phyloP scores from a whole-genome alignment of 2,797 vertebrate species.

The Onychomys leucogaster region DNA sequence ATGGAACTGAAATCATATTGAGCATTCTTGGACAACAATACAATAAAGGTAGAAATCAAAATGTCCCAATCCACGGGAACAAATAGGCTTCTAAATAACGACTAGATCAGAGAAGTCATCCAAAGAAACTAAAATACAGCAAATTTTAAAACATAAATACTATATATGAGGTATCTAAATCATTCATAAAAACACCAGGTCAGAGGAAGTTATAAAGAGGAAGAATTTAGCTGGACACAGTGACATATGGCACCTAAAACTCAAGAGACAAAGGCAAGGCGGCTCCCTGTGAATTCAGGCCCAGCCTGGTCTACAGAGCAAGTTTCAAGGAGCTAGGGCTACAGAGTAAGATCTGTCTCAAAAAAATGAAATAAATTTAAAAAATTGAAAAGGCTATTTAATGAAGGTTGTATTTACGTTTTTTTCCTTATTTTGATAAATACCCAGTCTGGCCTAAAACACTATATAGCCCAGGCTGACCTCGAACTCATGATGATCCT shows the following conservation, averaged over 20 bases:
- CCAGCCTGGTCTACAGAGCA: not conserved
- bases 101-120: not conserved
- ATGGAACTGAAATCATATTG: not conserved
- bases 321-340: not conserved
- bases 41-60: constrained; percentile 20
- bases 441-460: not conserved
- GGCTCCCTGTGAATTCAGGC: not conserved
- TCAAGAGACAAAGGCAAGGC: not conserved
- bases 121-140: not conserved
- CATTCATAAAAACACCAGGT: not conserved
- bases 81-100: not conserved
- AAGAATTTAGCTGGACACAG: not conserved
- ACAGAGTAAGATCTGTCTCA: not conserved
- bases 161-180: not conserved
- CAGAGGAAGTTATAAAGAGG: not conserved
- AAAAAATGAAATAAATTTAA: not conserved
- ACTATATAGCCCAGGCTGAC: not conserved
- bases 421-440: not conserved
- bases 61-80: not conserved
- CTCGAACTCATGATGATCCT: not conserved
- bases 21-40: not conserved
- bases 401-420: not conserved
- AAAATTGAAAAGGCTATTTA: not conserved
- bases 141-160: not conserved
- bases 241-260: not conserved